Percentiles rank a stretch among this genome's conserved stretches.
phyloP scores from a whole-genome alignment of 2,797 vertebrate species.

The Sebastes ruberrimus region DNA sequence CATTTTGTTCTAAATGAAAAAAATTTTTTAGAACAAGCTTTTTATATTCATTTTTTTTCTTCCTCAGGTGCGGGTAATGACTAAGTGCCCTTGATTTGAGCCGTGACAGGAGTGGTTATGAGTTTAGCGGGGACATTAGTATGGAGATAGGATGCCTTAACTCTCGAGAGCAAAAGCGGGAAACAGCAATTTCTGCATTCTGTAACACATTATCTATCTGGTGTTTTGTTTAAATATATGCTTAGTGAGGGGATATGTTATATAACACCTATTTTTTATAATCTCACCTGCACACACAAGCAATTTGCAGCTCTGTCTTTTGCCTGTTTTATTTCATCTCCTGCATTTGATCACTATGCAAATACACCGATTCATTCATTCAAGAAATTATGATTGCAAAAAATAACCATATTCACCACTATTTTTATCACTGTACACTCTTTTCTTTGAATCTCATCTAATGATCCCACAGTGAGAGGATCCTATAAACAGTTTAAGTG shows the following conservation, averaged over 20 bases:
- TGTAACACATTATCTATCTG: constrained; percentile 1
- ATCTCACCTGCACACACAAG: constrained; percentile 28
- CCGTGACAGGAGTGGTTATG: constrained; percentile 26
- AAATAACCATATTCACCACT: constrained; percentile 4
- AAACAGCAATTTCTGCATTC: constrained; percentile 20
- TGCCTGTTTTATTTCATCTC: background rate
- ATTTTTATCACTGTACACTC: constrained; percentile 1
- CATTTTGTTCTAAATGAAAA: constrained; percentile 30
- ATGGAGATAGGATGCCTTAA: constrained; percentile 18
- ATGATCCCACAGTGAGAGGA: background rate
- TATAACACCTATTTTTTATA: constrained; percentile 13
- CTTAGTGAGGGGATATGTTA: constrained; percentile 2
- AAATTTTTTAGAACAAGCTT: constrained; percentile 7
- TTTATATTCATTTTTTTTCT: background rate
- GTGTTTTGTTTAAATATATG: constrained; percentile 32
- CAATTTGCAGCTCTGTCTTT: constrained; percentile 42
- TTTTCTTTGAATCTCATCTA: background rate
- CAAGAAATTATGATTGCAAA: background rate
- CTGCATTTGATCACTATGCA: constrained; percentile 28
- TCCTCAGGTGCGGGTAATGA: constrained; percentile 32
- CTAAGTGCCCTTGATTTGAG: constrained; percentile 35
- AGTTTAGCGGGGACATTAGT: constrained; percentile 12
- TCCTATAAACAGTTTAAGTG: background rate
- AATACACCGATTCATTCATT: constrained; percentile 3
- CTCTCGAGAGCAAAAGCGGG: constrained; percentile 9